phyloP scores from a whole-genome alignment of 2,888 invertebrate species.

The Melanophora roralis region DNA sequence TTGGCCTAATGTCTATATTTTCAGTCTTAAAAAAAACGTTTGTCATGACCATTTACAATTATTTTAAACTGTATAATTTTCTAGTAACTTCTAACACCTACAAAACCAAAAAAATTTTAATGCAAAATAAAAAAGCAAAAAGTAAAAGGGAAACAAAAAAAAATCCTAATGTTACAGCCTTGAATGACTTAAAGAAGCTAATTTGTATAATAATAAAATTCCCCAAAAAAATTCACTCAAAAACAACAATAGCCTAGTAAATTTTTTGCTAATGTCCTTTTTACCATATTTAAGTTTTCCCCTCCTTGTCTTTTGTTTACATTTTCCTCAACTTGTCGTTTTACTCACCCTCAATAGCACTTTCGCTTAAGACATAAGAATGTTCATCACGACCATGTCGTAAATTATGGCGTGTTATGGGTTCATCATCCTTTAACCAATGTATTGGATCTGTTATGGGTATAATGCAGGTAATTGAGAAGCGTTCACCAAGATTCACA shows the following conservation, averaged over 20 bases:
- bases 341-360: slow-evolving; percentile 75
- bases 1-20: neutral
- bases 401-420: slow-evolving; percentile 75
- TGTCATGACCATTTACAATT: neutral
- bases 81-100: slow-evolving; percentile 18
- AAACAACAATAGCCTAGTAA: too few relatives aligned
- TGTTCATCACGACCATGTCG: slow-evolving; percentile 76
- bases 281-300: too few relatives aligned
- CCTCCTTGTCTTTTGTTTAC: neutral
- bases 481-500: slow-evolving; percentile 75
- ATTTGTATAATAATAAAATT: slow-evolving; percentile 32
- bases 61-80: slow-evolving; percentile 3
- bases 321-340: slow-evolving; percentile 4
- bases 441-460: slow-evolving; percentile 74
- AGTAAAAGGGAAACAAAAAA: neutral
- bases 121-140: neutral
- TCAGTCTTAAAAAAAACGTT: neutral
- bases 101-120: neutral
- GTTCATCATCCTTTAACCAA: slow-evolving; percentile 76
- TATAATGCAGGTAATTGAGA: slow-evolving; percentile 76
- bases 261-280: too few relatives aligned
- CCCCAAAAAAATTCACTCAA: too few relatives aligned
- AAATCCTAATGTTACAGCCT: slow-evolving; percentile 6
- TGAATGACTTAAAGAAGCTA: slow-evolving; percentile 9
- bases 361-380: slow-evolving; percentile 73